Base-by-base conservation (phyloP, 2,888 invertebrate genomes). In the Magallana nippona region DNA sequence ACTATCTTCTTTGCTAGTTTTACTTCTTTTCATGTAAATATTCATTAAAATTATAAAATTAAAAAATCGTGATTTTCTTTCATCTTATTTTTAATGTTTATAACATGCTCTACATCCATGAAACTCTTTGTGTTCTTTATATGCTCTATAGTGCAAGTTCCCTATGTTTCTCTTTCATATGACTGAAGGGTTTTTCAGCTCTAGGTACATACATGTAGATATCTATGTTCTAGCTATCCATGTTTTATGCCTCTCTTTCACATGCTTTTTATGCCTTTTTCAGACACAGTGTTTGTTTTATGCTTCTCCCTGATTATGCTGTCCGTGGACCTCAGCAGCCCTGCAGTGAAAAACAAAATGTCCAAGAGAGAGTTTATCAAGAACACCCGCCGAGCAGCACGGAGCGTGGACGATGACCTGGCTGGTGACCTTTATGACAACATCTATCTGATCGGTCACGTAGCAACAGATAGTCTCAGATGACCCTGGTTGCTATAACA, bases 301-400 rank as follows among this genome's bases (percentile, higher is more conserved):
- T 95, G 95, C 86, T 95, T 93, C 91, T 95, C 95, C 0, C 92
- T 95, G 81, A 95, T 95, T 85, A 93, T 95, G 93, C 91, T 95
- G 83, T 95, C 95, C 1, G 95, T 95, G 8, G 95, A 95, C 88
- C 92, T 95, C 55, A 91, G 93, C 83, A 94, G 94, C 87, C 95
- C 95, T 44, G 94, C 95, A 84, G 94, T 95, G 83, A 95, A 95
- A 89, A 95, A 95, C 93, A 95, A 95, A 91, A 95, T 95, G 95
- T 95, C 95, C 19, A 95, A 95, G 88, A 90, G 95, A 79, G 95
- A 95, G 88, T 95, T 95, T 87, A 95, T 95, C 89, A 93, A 94
- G 83, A 95, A 95, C 91, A 94, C 95, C n/a, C 93, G 94, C n/a
- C 92, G 94, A 78, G 95, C 95, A 10, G 91, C 92, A 8, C 84